Percentiles rank a stretch among this genome's conserved stretches.
Conservation (phyloP, 2,797 vertebrate species). For the Heliangelus exortis region DNA sequence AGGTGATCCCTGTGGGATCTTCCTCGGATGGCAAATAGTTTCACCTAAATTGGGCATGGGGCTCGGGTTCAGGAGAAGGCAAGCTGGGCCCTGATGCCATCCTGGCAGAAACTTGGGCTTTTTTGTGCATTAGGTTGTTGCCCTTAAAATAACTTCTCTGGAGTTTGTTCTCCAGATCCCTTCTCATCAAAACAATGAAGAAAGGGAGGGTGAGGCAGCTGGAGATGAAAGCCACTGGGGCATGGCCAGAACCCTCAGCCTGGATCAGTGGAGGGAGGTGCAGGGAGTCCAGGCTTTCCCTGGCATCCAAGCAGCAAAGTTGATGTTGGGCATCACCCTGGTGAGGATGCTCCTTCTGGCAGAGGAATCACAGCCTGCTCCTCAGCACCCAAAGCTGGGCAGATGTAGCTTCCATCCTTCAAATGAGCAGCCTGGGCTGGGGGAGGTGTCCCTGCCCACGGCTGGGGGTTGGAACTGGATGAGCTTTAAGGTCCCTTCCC, state of each 20-base stretch:
- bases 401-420: neutral
- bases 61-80: neutral
- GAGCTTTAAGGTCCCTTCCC: no score
- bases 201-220: neutral
- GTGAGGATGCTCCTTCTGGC: neutral
- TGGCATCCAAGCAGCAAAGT: rapidly evolving
- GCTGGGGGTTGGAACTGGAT: no score
- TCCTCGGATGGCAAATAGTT: neutral
- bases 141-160: conserved; percentile 42
- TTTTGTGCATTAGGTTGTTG: conserved; percentile 36
- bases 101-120: conserved; percentile 15
- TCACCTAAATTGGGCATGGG: conserved; percentile 37
- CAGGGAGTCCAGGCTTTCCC: neutral
- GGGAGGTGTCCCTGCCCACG: no score
- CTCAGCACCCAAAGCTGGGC: neutral
- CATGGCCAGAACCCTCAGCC: neutral
- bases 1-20: neutral
- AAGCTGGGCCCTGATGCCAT: neutral
- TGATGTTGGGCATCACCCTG: neutral
- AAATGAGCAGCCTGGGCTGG: no score
- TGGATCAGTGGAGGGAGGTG: neutral
- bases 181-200: neutral
- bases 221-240: neutral
- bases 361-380: neutral
- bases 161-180: neutral